These are phyloP conservation scores for Holacanthella duospinosa DNA, from an alignment of 2,888 invertebrate genomes.

Conservation along the genomic window DNA sequence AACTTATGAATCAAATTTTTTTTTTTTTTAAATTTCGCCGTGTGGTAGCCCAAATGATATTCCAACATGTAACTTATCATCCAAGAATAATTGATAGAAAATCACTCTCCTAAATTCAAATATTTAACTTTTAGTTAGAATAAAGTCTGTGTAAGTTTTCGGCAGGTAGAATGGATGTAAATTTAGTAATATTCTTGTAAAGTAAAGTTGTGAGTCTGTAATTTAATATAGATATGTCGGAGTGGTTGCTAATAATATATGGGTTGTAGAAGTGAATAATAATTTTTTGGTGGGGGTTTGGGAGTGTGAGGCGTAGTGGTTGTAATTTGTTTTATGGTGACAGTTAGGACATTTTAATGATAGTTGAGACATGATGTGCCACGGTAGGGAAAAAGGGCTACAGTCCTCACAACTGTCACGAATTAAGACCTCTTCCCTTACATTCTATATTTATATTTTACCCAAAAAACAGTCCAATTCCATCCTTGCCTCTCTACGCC, in stretches of 20 bases:
- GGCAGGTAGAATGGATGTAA: no score
- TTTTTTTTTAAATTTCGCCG: no score
- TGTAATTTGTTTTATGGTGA: constrained; percentile 38
- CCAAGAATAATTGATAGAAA: no score
- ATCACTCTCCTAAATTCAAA: no score
- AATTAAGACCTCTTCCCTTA: constrained; percentile 30
- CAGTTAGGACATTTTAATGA: constrained; percentile 38
- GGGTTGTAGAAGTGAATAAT: constrained; percentile 27
- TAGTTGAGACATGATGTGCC: constrained; percentile 34
- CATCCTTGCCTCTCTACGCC: neutral
- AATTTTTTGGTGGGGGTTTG: constrained; percentile 23
- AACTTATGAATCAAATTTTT: no score
- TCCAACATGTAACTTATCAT: no score
- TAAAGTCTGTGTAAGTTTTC: no score
- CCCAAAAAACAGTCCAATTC: neutral
- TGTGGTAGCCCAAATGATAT: no score
- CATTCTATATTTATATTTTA: constrained; percentile 13
- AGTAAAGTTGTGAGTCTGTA: no score
- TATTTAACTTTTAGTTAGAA: no score
- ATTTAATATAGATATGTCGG: neutral
- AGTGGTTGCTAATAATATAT: constrained; percentile 16
- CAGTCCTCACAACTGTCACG: constrained; percentile 26
- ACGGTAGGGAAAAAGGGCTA: constrained; percentile 18
- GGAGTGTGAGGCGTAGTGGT: constrained; percentile 23
- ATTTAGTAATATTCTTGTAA: no score